A percentile compares a stretch with the other conserved stretches of the same genome.
These are phyloP conservation scores for Upupa epops DNA, from an alignment of 2,113 vertebrate species.

Conservation along the genomic window DNA sequence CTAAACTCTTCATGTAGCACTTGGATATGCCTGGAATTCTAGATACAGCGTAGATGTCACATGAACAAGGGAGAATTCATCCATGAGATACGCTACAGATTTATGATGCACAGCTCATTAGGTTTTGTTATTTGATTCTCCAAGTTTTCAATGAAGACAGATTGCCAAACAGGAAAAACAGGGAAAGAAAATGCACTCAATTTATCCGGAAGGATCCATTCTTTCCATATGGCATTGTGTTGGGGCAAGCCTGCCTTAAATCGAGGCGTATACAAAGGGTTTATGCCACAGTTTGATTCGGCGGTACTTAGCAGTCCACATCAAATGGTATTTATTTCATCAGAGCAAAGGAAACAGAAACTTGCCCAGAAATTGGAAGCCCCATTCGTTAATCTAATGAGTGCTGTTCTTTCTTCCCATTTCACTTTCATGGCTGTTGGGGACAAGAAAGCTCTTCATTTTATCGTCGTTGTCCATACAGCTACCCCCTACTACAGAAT, in stretches of 20 bases:
- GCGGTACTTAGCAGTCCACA: constrained; percentile 28
- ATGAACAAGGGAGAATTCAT: constrained; percentile 62
- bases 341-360: constrained; percentile 52
- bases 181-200: constrained; percentile 48
- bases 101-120: constrained; percentile 75
- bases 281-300: constrained; percentile 58
- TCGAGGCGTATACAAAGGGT: neutral
- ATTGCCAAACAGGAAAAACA: constrained; percentile 57
- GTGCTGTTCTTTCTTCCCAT: constrained; percentile 36
- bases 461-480: constrained; percentile 65
- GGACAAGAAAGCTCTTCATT: constrained; percentile 49
- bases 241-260: constrained; percentile 44
- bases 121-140: constrained; percentile 72
- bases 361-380: constrained; percentile 44
- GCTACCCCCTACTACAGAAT: constrained; percentile 60
- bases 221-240: constrained; percentile 16
- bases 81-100: constrained; percentile 63
- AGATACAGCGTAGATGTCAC: constrained; percentile 58
- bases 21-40: constrained; percentile 52
- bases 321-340: constrained; percentile 64
- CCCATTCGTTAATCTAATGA: constrained; percentile 60
- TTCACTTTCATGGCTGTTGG: constrained; percentile 68
- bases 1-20: constrained; percentile 5
- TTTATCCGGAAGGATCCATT: constrained; percentile 55
- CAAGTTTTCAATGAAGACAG: constrained; percentile 60